Evolutionary conservation across 2,797 vertebrate genomes (phyloP), one percentile per base, ranked within the genome.

Genomic region (Myioborus miniatus): DNA sequence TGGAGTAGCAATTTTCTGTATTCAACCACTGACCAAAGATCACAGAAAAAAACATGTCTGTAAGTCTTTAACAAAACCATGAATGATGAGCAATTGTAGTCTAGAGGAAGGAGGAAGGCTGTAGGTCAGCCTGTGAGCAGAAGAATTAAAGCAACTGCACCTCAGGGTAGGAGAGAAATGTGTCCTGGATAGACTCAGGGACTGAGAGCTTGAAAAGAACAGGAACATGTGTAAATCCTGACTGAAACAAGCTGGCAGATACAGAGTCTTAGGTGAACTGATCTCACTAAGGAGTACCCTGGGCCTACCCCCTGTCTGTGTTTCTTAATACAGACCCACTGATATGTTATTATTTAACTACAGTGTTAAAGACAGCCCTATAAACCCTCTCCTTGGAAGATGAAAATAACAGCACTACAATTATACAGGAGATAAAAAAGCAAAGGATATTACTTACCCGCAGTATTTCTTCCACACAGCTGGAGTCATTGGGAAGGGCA

Each of bases 391-490:
- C 64, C 37, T 50, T 65, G 71, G 46, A 89, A 69, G 67, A 79
- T 23, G 41, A 94, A 93, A 95, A 80, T 34, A 88, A 53, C 46
- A 83, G 56, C 43, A 80, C 49, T 63, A 79, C 81, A 91, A 90
- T 97, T 97, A 97, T 34, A 82, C 34, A 92, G 76, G 71, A 85
- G 86, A 93, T 39, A 90, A 36, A 93, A 87, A 96, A 97, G 93
- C 94, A 92, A 90, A 76, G 43, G 59, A 89, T 72, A 92, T 82
- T 94, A 98, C 99, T 98, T 97, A 99, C 99, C 98, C 99, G 98
- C 89, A 99, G 97, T 98, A 99, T 99, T 98, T 99, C 99, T 97
- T 99, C 99, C 92, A 99, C 99, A 96, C 99, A 99, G 98, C 98
- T 99, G 98, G 99, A 98, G 95, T 99, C 99, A 95, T 98, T 99